phyloP scores from a whole-genome alignment of 2,888 invertebrate genomes.

The Caenorhabditis macrosperma region DNA sequence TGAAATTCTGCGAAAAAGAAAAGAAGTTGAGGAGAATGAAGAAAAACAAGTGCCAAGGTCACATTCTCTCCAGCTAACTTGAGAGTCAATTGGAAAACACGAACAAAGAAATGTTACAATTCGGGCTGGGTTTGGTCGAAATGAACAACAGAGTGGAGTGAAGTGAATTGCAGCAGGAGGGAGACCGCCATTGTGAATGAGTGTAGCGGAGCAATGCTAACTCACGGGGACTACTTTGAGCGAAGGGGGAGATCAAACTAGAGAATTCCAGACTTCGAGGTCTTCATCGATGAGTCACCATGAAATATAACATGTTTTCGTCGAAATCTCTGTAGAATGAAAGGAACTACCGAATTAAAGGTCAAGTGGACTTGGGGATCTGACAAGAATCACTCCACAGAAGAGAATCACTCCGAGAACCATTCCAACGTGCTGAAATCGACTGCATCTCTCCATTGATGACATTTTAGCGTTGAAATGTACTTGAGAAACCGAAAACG shows the following conservation, averaged over 20 bases:
- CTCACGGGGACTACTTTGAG: background rate
- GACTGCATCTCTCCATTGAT: no score
- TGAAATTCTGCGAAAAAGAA: slow-evolving; percentile 20
- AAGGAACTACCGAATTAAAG: no score
- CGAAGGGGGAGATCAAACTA: slow-evolving; percentile 16
- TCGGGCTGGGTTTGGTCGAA: slow-evolving; percentile 12
- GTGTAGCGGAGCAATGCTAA: slow-evolving; percentile 7
- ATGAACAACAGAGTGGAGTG: slow-evolving; percentile 14
- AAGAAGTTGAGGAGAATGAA: slow-evolving; percentile 21
- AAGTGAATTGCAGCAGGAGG: slow-evolving; percentile 35
- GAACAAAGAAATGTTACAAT: slow-evolving; percentile 54
- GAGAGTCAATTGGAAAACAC: slow-evolving; percentile 43
- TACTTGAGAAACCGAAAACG: no score
- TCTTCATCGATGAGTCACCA: no score
- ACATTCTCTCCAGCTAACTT: slow-evolving; percentile 21
- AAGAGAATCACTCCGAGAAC: no score
- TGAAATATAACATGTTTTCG: no score
- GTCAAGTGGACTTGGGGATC: no score
- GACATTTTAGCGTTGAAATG: no score
- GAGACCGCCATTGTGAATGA: slow-evolving; percentile 33
- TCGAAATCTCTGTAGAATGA: no score
- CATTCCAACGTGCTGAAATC: no score
- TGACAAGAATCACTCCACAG: no score
- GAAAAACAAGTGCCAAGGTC: slow-evolving; percentile 45
- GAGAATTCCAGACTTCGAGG: no score